Base-by-base conservation (phyloP, 2,797 vertebrate species). In the Alosa sapidissima region DNA sequence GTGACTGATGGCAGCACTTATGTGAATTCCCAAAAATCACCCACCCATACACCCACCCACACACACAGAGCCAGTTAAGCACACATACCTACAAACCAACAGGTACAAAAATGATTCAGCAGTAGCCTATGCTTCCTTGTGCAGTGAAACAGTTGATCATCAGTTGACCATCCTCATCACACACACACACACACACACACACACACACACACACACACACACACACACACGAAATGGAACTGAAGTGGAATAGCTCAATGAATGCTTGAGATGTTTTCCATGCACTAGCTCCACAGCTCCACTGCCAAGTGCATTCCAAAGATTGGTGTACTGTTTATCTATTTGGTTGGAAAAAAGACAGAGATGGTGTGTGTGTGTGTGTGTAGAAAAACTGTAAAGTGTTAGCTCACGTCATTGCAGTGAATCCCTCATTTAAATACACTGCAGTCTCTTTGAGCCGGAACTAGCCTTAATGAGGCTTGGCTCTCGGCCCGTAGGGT, bases 401-500 rank as follows among this genome's bases (percentile, higher is more conserved):
- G 87, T 90, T 86, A 7, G 9, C 88, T 85, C 87, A 86, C 88
- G 88, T 86, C 88, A 81, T 83, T 82, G 82, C 81, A 81, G 52
- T 45, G 48, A 11, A 84, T 85, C 58, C 78, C 78, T 89, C 81
- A 91, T 91, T 91, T 92, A 89, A 91, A 92, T 91, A 89, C 87
- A 91, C 91, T 87, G 89, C 88, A 89, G 92, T 93, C 94, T 93
- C 94, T 93, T 90, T 92, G 72, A 60, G 84, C 90, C 83, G 88
- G 89, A 84, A 85, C 89, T 90, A 91, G 90, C 86, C 84, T 83
- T 86, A 86, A 89, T 85, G 91, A 92, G 89, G 92, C 52, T 87
- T 94, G 94, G 92, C 93, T 58, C 21, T 0, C 60, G 88, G 93
- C 93, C 93, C 89, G 84, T 62, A 72, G 93, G 93, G 92, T 94